Conservation (phyloP, 2,113 vertebrate genomes). For the Albula glossodonta region DNA sequence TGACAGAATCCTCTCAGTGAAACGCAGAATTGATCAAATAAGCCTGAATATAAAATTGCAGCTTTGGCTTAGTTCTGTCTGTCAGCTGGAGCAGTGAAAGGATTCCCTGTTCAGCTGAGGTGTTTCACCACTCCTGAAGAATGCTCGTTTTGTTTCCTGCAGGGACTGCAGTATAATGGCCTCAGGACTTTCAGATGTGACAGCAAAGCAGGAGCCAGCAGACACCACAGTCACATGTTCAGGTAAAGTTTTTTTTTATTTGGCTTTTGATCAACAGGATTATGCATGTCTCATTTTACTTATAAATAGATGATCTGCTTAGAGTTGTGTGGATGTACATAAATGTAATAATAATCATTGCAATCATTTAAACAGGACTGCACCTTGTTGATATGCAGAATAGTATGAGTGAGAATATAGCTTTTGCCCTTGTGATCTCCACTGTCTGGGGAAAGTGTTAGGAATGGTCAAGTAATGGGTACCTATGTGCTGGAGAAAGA, state of each 20-base stretch:
- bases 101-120: neutral
- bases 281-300: neutral
- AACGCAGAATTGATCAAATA: neutral
- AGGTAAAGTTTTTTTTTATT: slow-evolving; percentile 63
- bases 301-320: neutral
- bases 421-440: no score
- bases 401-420: no score
- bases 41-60: neutral
- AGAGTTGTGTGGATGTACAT: no score
- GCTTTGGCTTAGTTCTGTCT: neutral
- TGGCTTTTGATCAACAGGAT: neutral
- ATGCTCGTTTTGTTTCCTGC: slow-evolving; percentile 50
- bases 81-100: neutral
- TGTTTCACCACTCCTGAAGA: neutral
- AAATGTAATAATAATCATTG: no score
- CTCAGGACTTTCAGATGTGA: slow-evolving; percentile 63
- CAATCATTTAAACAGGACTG: no score
- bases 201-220: slow-evolving; percentile 60
- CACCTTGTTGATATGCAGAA: no score
- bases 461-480: no score
- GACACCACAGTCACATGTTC: slow-evolving; percentile 73
- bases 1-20: neutral
- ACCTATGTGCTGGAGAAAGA: no score
- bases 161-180: slow-evolving; percentile 75
- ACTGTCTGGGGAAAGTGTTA: no score